A percentile compares a stretch with the other conserved stretches of the same genome.
Conservation (phyloP, 2,888 invertebrate genomes). For the Drosophila picticornis region DNA sequence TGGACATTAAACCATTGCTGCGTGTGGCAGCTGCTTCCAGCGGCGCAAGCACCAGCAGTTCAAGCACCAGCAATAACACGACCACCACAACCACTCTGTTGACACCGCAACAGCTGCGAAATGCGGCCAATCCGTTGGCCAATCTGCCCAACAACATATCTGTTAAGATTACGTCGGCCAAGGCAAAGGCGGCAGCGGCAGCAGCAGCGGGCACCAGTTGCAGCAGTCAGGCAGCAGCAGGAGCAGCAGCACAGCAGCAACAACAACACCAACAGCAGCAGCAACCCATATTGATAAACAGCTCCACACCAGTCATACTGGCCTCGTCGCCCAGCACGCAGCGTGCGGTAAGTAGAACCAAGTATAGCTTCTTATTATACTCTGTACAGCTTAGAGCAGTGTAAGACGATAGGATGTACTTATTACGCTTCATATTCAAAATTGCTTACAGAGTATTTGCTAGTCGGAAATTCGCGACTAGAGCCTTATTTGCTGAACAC, state of each 20-base stretch:
- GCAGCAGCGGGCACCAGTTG: conserved; percentile 44
- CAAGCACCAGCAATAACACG: conserved; percentile 55
- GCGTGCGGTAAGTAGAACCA: conserved; percentile 64
- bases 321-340: conserved; percentile 78
- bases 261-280: conserved; percentile 66
- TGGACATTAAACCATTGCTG: conserved; percentile 82
- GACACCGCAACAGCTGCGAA: conserved; percentile 75
- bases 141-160: conserved; percentile 84
- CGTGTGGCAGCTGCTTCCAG: conserved; percentile 43
- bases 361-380: neutral
- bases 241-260: conserved; percentile 21
- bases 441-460: neutral
- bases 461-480: neutral
- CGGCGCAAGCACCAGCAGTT: conserved; percentile 38
- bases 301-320: conserved; percentile 83
- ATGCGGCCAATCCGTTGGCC: conserved; percentile 79
- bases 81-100: conserved; percentile 63
- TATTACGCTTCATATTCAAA: neutral
- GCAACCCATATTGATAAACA: conserved; percentile 82
- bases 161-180: conserved; percentile 83
- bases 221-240: conserved; percentile 48
- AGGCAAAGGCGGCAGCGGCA: conserved; percentile 74
- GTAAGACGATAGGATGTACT: neutral
- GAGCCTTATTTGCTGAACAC: neutral
- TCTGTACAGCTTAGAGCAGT: neutral